These are phyloP conservation scores for Glossosoma conforme DNA, from an alignment of 1,140 invertebrate genomes.

Conservation along the genomic window DNA sequence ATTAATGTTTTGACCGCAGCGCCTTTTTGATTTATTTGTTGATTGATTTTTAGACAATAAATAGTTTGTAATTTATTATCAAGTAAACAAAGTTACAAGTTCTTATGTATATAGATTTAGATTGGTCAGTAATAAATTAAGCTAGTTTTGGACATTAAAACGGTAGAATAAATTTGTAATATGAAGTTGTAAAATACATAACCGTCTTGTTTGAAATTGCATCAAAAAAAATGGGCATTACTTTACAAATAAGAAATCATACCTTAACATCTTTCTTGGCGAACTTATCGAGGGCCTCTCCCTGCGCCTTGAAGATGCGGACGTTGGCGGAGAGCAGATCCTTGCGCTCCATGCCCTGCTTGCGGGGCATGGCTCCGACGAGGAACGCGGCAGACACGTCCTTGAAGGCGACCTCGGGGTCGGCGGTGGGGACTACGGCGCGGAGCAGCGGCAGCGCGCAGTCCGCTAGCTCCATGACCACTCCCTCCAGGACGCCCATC, in stretches of 20 bases:
- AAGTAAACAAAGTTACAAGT: no score
- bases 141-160: no score
- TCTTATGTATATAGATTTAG: no score
- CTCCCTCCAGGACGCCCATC: constrained; percentile 92
- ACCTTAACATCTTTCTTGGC: constrained; percentile 95
- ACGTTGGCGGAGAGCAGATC: constrained; percentile 95
- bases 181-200: not conserved
- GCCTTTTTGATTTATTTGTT: no score
- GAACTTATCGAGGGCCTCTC: constrained; percentile 86
- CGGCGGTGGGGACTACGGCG: constrained; percentile 82
- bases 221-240: not conserved
- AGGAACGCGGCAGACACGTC: constrained; percentile 97
- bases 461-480: constrained; percentile 96
- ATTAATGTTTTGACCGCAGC: no score
- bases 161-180: no score
- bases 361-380: constrained; percentile 97
- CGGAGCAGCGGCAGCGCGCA: constrained; percentile 88
- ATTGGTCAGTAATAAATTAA: no score
- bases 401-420: constrained; percentile 87
- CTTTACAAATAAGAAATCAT: constrained; percentile 2
- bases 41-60: no score
- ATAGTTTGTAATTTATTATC: no score
- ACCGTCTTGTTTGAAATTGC: not conserved
- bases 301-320: constrained; percentile 96
- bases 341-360: constrained; percentile 98